Conservation (phyloP, 2,888 invertebrate genomes). For the Agonum fuliginosum region DNA sequence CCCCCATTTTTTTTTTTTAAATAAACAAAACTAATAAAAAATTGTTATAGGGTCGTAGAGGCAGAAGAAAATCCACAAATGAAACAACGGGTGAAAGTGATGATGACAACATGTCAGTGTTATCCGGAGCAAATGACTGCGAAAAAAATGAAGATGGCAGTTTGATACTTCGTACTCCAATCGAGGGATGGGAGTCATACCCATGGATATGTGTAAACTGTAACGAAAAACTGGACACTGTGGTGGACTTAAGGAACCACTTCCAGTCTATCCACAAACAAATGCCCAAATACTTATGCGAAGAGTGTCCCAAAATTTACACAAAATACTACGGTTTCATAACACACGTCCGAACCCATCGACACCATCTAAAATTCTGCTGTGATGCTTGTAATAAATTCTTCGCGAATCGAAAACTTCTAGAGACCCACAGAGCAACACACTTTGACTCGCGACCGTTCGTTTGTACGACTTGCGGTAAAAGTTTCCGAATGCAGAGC, state of each 20-base stretch:
- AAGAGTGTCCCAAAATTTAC: constrained; percentile 79
- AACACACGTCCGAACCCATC: constrained; percentile 79
- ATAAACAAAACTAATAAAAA: not conserved
- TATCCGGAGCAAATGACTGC: constrained; percentile 65
- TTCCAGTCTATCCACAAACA: constrained; percentile 78
- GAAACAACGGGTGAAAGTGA: constrained; percentile 57
- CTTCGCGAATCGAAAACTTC: constrained; percentile 74
- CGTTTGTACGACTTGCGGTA: constrained; percentile 75
- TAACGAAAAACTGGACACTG: constrained; percentile 72
- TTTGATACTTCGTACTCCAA: constrained; percentile 65
- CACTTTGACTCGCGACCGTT: constrained; percentile 75
- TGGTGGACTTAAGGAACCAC: constrained; percentile 77
- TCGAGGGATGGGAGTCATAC: constrained; percentile 72
- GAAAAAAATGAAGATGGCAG: constrained; percentile 70
- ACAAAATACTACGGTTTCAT: constrained; percentile 79
- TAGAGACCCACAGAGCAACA: constrained; percentile 73
- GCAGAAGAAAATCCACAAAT: constrained; percentile 46
- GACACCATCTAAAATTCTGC: constrained; percentile 76
- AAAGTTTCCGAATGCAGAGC: constrained; percentile 76
- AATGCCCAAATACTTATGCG: constrained; percentile 79
- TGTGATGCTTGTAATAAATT: constrained; percentile 76
- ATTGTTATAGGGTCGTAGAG: constrained; percentile 38
- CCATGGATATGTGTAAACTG: constrained; percentile 76
- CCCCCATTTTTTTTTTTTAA: not conserved
- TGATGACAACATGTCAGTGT: constrained; percentile 60